Conservation (phyloP, 2,888 invertebrate species). For the Pristionchus entomophagus region DNA sequence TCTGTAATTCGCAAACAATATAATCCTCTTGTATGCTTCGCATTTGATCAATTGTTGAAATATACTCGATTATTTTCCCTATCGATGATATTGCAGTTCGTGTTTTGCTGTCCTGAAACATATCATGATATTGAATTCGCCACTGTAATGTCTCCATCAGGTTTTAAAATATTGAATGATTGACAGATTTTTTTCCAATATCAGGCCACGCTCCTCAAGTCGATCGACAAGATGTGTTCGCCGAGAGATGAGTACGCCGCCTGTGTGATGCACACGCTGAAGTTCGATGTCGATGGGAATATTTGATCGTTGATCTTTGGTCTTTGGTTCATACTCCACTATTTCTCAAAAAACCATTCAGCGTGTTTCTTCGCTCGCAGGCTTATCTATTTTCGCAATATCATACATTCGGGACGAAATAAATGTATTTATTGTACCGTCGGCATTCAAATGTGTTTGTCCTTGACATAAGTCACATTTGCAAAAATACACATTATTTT, state of each 20-base stretch:
- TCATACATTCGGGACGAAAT: background rate
- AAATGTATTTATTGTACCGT: background rate
- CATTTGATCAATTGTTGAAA: background rate
- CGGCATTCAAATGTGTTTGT: too few species aligned
- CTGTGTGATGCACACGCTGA: constrained; percentile 70
- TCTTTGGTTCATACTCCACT: background rate
- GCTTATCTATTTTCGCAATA: background rate
- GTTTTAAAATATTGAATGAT: too few species aligned
- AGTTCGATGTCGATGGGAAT: constrained; percentile 66
- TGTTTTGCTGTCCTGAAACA: background rate
- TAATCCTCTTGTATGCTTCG: too few species aligned
- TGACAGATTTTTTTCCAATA: too few species aligned
- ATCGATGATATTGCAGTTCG: too few species aligned
- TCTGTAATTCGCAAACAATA: too few species aligned
- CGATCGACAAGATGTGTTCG: constrained; percentile 66
- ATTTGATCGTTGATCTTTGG: constrained; percentile 23
- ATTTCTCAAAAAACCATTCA: too few species aligned
- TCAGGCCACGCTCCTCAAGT: constrained; percentile 61
- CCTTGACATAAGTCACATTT: too few species aligned
- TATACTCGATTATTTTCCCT: background rate
- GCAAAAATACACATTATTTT: too few species aligned
- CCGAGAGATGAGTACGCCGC: constrained; percentile 69
- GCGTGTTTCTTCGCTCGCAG: too few species aligned
- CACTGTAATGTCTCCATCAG: too few species aligned
- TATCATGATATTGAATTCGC: background rate